Evolutionary conservation across 2,797 vertebrate genomes (phyloP), one percentile per base, ranked within the genome.

Genomic region (Zalophus californianus): DNA sequence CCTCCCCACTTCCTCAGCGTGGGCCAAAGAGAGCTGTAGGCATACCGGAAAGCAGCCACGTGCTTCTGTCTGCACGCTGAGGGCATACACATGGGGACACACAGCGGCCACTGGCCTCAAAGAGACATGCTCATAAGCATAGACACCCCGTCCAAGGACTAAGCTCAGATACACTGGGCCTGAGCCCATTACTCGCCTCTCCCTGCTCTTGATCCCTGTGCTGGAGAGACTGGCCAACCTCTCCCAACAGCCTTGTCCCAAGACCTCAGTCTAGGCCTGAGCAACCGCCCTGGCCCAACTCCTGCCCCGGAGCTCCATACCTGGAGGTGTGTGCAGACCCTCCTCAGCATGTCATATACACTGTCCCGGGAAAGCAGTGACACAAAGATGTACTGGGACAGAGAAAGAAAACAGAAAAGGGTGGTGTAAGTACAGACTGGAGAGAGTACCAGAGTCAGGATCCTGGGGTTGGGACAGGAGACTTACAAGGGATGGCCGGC

Each of bases 261-360:
- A 35, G 21, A 32, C 86, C 72, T 78, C 23, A 35, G 44, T 20
- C 58, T 90, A 54, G 86, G 29, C 62, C n/a, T 32, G 29, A 70
- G 77, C 64, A 58, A 50, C 20, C 54, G 44, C 86, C 38, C 14
- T 9, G 21, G 15, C 7, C 78, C 82, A 54, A 23, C 72, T 93
- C 50, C 50, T 38, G 32, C 56, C 32, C 60, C 78, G 21, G 21
- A 79, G 86, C 68, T 56, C 41, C 93, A 91, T 98, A 99, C 99
- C 99, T 99, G 99, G 25, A 99, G 98, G 97, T 99, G 99, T 1
- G 99, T 99, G 98, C 99, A 99, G 98, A 99, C 99, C 98, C 99
- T 99, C 95, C 99, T 99, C 70, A 99, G 99, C 96, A 99, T 99
- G 0, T 99, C 99, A 4, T 99, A 99, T 1, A 99, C 99, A 0